Percentiles rank a stretch among this genome's conserved stretches.
Evolutionary conservation across 2,797 vertebrate genomes (phyloP).

Genomic region (Epinephelus awoara): DNA sequence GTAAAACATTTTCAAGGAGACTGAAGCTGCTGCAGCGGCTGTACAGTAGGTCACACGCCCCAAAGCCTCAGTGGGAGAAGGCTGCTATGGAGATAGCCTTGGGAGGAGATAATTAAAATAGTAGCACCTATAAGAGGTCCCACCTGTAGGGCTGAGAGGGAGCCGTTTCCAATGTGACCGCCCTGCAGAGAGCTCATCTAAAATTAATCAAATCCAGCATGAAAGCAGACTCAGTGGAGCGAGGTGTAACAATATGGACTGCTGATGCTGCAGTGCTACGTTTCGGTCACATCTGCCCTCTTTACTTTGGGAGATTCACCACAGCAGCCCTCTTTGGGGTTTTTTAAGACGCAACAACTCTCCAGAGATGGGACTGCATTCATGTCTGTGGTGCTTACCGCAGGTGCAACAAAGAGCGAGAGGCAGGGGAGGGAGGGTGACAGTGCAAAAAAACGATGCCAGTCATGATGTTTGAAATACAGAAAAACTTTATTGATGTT

Average conservation of each 20-base stretch:
- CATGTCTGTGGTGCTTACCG: neutral
- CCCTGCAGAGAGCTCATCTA: conserved; percentile 72
- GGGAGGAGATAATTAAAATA: conserved; percentile 86
- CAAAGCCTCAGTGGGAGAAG: conserved; percentile 48
- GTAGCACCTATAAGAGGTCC: conserved; percentile 78
- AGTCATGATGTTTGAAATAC: conserved; percentile 57
- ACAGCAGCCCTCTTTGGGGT: neutral
- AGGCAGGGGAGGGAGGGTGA: neutral
- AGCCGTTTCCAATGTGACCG: conserved; percentile 67
- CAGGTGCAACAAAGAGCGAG: neutral
- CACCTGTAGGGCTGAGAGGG: conserved; percentile 61
- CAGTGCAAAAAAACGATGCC: conserved; percentile 19
- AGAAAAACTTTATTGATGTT: conserved; percentile 77
- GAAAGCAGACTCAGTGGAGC: conserved; percentile 47
- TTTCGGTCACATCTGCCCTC: conserved; percentile 35
- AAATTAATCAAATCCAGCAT: conserved; percentile 82
- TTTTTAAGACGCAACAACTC: conserved; percentile 9
- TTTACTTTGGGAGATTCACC: neutral
- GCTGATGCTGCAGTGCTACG: neutral
- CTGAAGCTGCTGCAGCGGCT: conserved; percentile 1
- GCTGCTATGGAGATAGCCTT: conserved; percentile 72
- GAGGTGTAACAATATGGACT: conserved; percentile 3
- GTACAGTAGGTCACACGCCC: conserved; percentile 26
- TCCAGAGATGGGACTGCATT: conserved; percentile 15
- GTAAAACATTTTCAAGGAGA: neutral